Percentiles rank a stretch among this genome's conserved stretches.
phyloP scores from a whole-genome alignment of 2,888 invertebrate species.

The Tenthredo mesomela region DNA sequence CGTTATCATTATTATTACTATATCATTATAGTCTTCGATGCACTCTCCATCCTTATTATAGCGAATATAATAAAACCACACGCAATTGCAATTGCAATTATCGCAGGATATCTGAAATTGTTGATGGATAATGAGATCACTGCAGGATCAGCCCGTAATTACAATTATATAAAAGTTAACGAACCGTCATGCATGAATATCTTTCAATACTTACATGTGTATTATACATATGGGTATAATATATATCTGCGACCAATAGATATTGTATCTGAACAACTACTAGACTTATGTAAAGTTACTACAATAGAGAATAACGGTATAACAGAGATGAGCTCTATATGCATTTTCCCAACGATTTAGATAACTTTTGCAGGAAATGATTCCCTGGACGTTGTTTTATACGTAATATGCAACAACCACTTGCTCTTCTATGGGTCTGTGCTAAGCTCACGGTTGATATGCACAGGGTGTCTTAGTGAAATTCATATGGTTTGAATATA shows the following conservation, averaged over 20 bases:
- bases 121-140: not conserved
- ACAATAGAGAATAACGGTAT: not conserved
- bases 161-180: not conserved
- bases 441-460: conserved; percentile 21
- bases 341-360: not conserved
- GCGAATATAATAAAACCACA: not conserved
- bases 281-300: not conserved
- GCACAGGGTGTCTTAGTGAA: not conserved
- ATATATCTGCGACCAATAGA: not conserved
- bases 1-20: not conserved
- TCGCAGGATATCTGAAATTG: not conserved
- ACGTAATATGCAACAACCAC: conserved; percentile 26
- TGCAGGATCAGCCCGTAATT: not conserved
- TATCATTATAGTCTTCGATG: not conserved
- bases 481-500: not conserved
- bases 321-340: not conserved
- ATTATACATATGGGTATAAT: not conserved
- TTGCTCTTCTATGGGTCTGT: not conserved
- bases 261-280: not conserved
- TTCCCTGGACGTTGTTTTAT: conserved; percentile 24
- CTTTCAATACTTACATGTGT: no score
- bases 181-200: not conserved
- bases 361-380: conserved; percentile 2
- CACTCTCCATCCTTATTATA: not conserved
- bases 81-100: no score